Evolutionary conservation across 1,140 invertebrate genomes (phyloP).

Genomic region (Dreissena rostriformis): DNA sequence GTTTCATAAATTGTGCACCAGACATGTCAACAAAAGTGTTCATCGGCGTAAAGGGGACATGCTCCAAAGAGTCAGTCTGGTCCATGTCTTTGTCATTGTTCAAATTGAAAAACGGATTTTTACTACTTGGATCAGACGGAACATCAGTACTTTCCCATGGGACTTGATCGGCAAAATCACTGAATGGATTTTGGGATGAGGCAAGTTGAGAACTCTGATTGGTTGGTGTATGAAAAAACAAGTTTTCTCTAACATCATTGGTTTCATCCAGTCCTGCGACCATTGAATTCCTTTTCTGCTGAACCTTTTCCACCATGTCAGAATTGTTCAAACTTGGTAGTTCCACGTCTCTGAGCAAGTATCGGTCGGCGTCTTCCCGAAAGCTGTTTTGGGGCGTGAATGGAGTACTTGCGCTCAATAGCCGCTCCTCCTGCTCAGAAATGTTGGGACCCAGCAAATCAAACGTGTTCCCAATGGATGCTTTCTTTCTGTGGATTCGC

Average conservation of each 20-base stretch:
- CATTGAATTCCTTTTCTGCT: conserved; percentile 65
- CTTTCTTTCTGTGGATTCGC: conserved; percentile 72
- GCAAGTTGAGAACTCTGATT: not conserved
- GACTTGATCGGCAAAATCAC: not conserved
- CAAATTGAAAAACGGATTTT: not conserved
- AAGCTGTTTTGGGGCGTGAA: conserved; percentile 75
- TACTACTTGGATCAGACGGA: not conserved
- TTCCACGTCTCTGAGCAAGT: conserved; percentile 43
- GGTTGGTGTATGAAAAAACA: not conserved
- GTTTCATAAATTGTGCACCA: not conserved
- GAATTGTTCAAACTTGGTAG: conserved; percentile 65
- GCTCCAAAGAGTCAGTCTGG: not conserved
- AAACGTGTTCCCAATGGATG: conserved; percentile 57
- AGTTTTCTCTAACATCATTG: not conserved
- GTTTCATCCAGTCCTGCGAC: conserved; percentile 1
- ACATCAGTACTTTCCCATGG: not conserved
- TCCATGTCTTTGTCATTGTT: not conserved
- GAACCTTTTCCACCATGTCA: conserved; percentile 66
- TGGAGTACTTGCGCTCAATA: conserved; percentile 51
- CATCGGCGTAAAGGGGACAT: conserved; percentile 27
- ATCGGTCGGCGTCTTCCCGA: conserved; percentile 28
- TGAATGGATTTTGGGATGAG: not conserved
- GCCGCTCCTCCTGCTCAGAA: conserved; percentile 13
- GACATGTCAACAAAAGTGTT: not conserved
- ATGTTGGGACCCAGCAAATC: conserved; percentile 20